Base-by-base conservation (phyloP, 2,888 invertebrate species). In the Trichacis sp. region DNA sequence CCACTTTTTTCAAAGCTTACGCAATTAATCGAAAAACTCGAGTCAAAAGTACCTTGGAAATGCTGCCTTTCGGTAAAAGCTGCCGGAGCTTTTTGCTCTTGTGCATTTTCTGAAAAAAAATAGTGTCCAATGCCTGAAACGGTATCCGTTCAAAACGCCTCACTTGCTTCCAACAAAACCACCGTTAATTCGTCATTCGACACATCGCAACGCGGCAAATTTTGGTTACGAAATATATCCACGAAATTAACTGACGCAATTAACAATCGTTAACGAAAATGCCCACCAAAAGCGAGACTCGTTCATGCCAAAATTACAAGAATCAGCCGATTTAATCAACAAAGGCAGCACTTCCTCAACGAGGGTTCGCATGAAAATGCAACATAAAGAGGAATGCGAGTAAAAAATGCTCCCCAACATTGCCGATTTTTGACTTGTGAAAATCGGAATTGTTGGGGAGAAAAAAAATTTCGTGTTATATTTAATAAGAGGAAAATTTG, bases 31-130 rank as follows among this genome's bases (percentile, higher is more conserved):
- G 42, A 65, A 70, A 55, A 64, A 68, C 47, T 65, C 62, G 68
- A 64, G 59, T 73, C 69, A 77, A 24, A 24, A 74, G 84, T 88
- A 89, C 89, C 89, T 89, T 89, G 73, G 88, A 88, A 82, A 88
- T 85, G 84, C 87, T 87, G 85, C 89, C 89, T 85, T 86, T 86
- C 73, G 89, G 89, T 86, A 89, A 87, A 84, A 88, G 85, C 85
- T 87, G 87, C 76, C 89, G 88, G 77, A 89, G 87, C 79, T 85
- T 86, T 87, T 88, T 88, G 86, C 85, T 87, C 87, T 88, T 88
- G 87, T 87, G 87, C 87, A 89, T 87, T 89, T 89, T 89, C 89
- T 89, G 89, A 85, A 88, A 89, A n/a, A n/a, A 87, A 82, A 86
- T 72, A 79, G 76, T 74, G 80, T 72, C 80, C 78, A 82, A 79